Percentiles rank a stretch among this genome's conserved stretches.
These are phyloP conservation scores for Nothobranchius kuhntae DNA, from an alignment of 2,113 vertebrate genomes.

Conservation along the genomic window DNA sequence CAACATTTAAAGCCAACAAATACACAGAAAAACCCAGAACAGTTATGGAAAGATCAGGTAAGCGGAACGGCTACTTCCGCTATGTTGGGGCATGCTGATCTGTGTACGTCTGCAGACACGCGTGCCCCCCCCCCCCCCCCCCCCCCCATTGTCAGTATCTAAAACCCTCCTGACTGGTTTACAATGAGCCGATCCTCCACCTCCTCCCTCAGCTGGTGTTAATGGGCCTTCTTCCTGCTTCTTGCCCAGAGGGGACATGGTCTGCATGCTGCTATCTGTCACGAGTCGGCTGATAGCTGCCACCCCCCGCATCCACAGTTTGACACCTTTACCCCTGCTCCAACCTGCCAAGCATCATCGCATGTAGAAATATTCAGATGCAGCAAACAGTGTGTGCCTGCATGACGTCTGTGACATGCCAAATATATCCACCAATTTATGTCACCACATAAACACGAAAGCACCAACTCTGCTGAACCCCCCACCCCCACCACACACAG, in stretches of 20 bases:
- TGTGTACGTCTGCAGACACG: conserved; percentile 33
- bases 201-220: conserved; percentile 51
- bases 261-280: conserved; percentile 67
- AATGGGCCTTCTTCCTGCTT: conserved; percentile 63
- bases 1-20: no score
- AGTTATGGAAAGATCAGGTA: neutral
- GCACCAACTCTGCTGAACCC: neutral
- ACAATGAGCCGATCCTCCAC: conserved; percentile 42
- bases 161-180: conserved; percentile 35
- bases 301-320: conserved; percentile 21
- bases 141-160: neutral
- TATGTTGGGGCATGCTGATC: conserved; percentile 11
- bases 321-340: conserved; percentile 41
- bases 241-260: conserved; percentile 56
- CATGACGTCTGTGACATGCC: neutral
- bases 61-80: neutral
- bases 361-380: conserved; percentile 30
- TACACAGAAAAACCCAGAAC: neutral
- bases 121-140: no score
- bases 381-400: conserved; percentile 7
- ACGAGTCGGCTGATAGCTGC: conserved; percentile 42
- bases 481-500: neutral
- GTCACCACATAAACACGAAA: conserved; percentile 4
- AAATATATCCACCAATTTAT: conserved; percentile 11
- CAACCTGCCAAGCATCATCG: conserved; percentile 22